Percentiles rank a stretch among this genome's conserved stretches.
These are phyloP conservation scores for Dryobota labecula DNA, from an alignment of 2,888 invertebrate genomes.

Conservation along the genomic window DNA sequence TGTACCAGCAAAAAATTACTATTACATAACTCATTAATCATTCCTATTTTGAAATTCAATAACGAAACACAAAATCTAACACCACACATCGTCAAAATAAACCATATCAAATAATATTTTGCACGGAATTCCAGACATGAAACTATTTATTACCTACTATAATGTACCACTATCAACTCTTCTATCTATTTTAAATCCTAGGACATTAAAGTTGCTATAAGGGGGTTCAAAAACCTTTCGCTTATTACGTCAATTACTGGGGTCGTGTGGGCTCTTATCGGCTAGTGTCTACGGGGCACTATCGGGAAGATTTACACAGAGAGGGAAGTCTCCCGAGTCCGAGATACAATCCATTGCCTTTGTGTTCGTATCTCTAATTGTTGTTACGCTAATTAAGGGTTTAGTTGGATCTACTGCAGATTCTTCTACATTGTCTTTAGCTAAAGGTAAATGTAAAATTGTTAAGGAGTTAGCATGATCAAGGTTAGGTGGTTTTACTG, in stretches of 20 bases:
- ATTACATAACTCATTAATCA: slow-evolving; percentile 2
- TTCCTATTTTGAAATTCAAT: background rate
- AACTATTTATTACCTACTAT: slow-evolving; percentile 55
- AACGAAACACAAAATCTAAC: background rate
- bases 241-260: slow-evolving; percentile 87
- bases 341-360: slow-evolving; percentile 71
- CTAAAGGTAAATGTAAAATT: too few species aligned
- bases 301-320: slow-evolving; percentile 86
- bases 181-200: slow-evolving; percentile 75
- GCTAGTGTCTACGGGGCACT: slow-evolving; percentile 74
- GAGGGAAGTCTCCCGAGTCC: slow-evolving; percentile 63
- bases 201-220: slow-evolving; percentile 71
- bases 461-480: too few species aligned
- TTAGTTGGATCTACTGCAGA: slow-evolving; percentile 25
- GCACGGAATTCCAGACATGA: slow-evolving; percentile 30
- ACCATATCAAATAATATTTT: slow-evolving; percentile 40
- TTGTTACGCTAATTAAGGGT: slow-evolving; percentile 70
- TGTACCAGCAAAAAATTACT: background rate
- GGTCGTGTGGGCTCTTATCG: slow-evolving; percentile 84
- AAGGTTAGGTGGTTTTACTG: too few species aligned
- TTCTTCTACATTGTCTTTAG: slow-evolving; percentile 44
- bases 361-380: slow-evolving; percentile 75
- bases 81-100: slow-evolving; percentile 8
- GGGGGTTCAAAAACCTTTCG: slow-evolving; percentile 75
- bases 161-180: slow-evolving; percentile 69